Evolutionary conservation across 2,113 vertebrate species (phyloP).

Genomic region (Actenoides hombroni): DNA sequence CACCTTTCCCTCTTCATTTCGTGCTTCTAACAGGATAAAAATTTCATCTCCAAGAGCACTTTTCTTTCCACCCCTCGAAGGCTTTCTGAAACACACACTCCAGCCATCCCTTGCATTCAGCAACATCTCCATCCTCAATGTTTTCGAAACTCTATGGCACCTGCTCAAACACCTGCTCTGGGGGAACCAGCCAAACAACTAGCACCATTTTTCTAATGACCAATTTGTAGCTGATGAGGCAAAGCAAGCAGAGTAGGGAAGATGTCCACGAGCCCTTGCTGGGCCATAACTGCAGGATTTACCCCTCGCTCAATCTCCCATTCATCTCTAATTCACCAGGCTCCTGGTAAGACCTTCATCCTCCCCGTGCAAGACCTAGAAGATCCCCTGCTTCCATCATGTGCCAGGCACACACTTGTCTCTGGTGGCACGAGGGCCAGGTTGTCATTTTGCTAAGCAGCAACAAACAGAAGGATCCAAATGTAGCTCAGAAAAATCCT

Average conservation of each 20-base stretch:
- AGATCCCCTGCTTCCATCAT: neutral
- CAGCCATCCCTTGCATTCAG: neutral
- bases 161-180: neutral
- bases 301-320: neutral
- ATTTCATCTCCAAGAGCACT: neutral
- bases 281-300: neutral
- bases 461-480: neutral
- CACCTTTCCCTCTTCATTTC: neutral
- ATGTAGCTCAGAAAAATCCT: conserved; percentile 20
- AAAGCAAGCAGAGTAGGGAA: neutral
- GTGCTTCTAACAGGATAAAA: neutral
- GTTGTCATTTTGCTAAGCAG: neutral
- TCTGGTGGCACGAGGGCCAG: neutral
- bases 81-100: neutral
- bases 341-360: neutral
- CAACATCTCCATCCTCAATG: neutral
- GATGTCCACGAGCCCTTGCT: accelerated
- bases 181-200: neutral
- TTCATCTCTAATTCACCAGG: neutral
- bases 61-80: neutral
- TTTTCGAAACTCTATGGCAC: neutral
- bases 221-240: conserved; percentile 9
- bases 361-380: accelerated
- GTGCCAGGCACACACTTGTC: neutral
- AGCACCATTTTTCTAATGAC: neutral